Base-by-base conservation (phyloP, 2,888 invertebrate species). In the Andrena marginata region DNA sequence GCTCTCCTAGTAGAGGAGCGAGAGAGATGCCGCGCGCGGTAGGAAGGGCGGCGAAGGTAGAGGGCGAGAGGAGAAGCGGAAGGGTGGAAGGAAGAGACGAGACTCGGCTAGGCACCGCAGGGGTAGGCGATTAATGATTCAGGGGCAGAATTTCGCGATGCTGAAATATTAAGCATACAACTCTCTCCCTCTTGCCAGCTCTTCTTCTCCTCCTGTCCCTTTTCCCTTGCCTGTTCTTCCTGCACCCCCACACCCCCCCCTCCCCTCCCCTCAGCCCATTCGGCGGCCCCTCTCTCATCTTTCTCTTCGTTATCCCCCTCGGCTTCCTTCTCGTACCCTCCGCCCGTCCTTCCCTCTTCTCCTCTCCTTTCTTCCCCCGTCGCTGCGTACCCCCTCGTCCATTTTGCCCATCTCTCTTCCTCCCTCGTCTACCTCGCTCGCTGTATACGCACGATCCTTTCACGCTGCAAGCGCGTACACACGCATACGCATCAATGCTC, bases 141-240 rank as follows among this genome's bases (percentile, higher is more conserved):
- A 93, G 85, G 74, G 85, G 88, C 90, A 88, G 90, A 93, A 93
- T 93, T 93, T 92, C 91, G 92, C 91, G 88, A 92, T 90, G 88
- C 88, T 93, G 91, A 93, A 93, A 91, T 91, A 93, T 93, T 93
- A 91, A 93, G 89, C 84, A 87, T 83, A 83, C 84, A 91, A 90
- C 89, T 90, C 91, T 90, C 90, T 89, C 87, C 85, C 86, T 84
- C 82, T 86, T 80, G 77, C 67, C 54, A 76, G 71, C 60, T 48
- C 63, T 62, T 31, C 64, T 63, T 54, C 71, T 56, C 75, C 48
- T 31, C 51, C 63, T 59, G 60, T 56, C 60, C 51, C 56, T 79
- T 72, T 54, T 67, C 83, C 68, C 65, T 75, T 65, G 68, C 82
- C 72, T 74, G 82, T 86, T 77, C 77, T 85, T 85, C 77, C 69